Percentiles rank a stretch among this genome's conserved stretches.
phyloP scores from a whole-genome alignment of 1,140 invertebrate genomes.

The Dryas iulia region DNA sequence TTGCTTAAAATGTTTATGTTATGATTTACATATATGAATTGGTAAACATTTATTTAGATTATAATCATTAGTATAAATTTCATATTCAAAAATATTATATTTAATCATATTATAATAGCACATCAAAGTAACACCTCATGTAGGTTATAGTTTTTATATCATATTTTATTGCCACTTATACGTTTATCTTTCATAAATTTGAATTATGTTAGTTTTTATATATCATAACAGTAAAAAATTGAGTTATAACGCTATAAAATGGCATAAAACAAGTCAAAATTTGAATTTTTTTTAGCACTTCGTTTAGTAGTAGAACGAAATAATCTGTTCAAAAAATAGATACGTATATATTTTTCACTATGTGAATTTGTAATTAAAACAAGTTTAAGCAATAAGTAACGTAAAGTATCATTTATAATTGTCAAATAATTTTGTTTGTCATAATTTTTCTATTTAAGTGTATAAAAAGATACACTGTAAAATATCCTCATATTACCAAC shows the following conservation, averaged over 20 bases:
- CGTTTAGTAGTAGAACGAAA: too few relatives aligned
- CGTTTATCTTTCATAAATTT: neutral
- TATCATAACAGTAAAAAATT: neutral
- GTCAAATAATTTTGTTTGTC: too few relatives aligned
- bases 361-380: too few relatives aligned
- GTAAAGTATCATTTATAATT: too few relatives aligned
- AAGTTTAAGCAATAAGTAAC: too few relatives aligned
- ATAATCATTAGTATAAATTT: neutral
- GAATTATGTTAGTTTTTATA: slow-evolving; percentile 2
- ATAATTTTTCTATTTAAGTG: too few relatives aligned
- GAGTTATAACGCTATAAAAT: neutral
- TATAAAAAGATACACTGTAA: too few relatives aligned
- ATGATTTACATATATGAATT: neutral
- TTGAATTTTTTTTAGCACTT: neutral
- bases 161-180: neutral
- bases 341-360: too few relatives aligned
- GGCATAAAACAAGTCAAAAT: neutral
- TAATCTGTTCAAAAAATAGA: too few relatives aligned
- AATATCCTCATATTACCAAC: too few relatives aligned
- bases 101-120: neutral
- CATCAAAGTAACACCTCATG: neutral
- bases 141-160: neutral
- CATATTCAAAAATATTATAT: neutral
- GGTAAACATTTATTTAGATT: neutral
- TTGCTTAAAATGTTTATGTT: too few relatives aligned